A percentile compares a stretch with the other conserved stretches of the same genome.
Evolutionary conservation across 2,113 vertebrate species (phyloP).

Genomic region (Bostrychus sinensis): DNA sequence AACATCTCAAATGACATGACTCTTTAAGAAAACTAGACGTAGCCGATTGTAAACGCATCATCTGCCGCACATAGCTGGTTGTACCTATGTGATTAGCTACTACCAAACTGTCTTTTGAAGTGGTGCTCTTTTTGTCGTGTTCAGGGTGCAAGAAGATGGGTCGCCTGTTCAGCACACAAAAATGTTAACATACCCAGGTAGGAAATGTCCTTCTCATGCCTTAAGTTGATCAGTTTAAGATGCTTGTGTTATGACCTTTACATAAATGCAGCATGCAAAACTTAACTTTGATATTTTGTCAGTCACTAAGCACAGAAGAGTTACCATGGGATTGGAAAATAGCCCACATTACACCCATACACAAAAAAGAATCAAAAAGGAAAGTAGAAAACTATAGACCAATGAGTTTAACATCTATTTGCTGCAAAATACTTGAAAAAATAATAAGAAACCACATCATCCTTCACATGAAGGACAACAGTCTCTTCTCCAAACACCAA

Average conservation of each 20-base stretch:
- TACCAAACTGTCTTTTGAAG: background rate
- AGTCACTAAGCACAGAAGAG: too few species aligned
- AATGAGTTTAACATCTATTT: too few species aligned
- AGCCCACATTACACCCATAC: too few species aligned
- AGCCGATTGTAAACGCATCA: background rate
- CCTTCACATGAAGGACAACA: too few species aligned
- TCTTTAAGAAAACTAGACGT: background rate
- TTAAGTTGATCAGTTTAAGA: background rate
- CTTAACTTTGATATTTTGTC: too few species aligned
- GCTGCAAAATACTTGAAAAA: too few species aligned
- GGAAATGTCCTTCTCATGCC: background rate
- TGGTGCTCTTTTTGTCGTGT: background rate
- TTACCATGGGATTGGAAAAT: too few species aligned
- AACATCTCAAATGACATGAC: background rate
- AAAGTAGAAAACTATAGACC: too few species aligned
- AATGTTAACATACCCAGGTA: conserved; percentile 49
- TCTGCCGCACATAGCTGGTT: background rate
- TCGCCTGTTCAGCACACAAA: conserved; percentile 13
- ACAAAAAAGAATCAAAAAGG: too few species aligned
- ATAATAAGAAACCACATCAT: too few species aligned
- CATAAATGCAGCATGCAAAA: background rate
- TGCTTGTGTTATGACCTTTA: background rate
- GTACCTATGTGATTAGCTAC: background rate
- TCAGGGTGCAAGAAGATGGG: conserved; percentile 38
- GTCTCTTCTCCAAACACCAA: too few species aligned